phyloP scores from a whole-genome alignment of 1,140 invertebrate genomes.

The Drosophila kikkawai region DNA sequence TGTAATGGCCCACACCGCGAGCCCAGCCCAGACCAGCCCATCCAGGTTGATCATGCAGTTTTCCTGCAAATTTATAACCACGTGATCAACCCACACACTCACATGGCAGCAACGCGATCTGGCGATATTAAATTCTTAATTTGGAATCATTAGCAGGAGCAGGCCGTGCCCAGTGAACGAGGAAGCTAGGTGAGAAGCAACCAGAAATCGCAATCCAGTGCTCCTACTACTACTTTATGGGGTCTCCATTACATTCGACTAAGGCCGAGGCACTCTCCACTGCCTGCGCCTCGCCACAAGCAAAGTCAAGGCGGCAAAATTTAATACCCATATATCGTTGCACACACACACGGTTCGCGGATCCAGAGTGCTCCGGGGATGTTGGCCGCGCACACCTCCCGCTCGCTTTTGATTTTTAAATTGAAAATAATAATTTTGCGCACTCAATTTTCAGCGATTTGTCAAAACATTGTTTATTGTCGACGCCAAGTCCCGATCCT shows the following conservation, averaged over 20 bases:
- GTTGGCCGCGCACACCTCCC: slow-evolving; percentile 19
- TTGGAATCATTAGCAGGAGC: slow-evolving; percentile 81
- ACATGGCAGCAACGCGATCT: slow-evolving; percentile 36
- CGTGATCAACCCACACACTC: slow-evolving; percentile 39
- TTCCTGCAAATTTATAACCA: slow-evolving; percentile 63
- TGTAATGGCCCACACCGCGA: slow-evolving; percentile 56
- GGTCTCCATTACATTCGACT: slow-evolving; percentile 4
- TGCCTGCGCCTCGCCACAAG: slow-evolving; percentile 23
- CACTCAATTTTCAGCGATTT: slow-evolving; percentile 85
- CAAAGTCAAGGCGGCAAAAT: slow-evolving; percentile 67
- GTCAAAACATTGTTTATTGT: slow-evolving; percentile 85
- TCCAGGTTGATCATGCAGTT: slow-evolving; percentile 40
- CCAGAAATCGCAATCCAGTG: neutral
- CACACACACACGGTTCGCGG: slow-evolving; percentile 41
- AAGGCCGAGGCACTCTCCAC: neutral
- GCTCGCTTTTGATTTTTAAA: slow-evolving; percentile 77
- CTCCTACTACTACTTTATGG: slow-evolving; percentile 13
- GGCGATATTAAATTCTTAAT: slow-evolving; percentile 83
- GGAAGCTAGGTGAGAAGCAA: neutral
- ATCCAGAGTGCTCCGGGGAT: slow-evolving; percentile 12
- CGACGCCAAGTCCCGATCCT: slow-evolving; percentile 56
- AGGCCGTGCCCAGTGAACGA: slow-evolving; percentile 12
- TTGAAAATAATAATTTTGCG: slow-evolving; percentile 85
- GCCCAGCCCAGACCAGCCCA: neutral
- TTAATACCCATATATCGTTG: slow-evolving; percentile 79